Base-by-base conservation (phyloP, 2,888 invertebrate species). In the Apodemia mormo region DNA sequence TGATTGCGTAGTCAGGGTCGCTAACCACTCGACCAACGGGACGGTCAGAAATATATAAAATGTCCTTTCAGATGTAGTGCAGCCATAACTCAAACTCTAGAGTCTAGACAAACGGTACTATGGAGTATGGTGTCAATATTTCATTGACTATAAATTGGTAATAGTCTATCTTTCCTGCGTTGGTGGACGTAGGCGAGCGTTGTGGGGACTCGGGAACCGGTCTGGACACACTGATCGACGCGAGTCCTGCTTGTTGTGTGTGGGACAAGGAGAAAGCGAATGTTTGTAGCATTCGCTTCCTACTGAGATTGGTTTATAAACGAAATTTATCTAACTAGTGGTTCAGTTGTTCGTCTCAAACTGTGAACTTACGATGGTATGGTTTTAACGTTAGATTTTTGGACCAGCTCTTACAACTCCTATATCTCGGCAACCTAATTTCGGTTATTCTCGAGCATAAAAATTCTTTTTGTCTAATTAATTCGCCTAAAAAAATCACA, bases 171-270 rank as follows among this genome's bases (percentile, higher is more conserved):
- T 61, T 30, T 61, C 61, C 33, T 14, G 77, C 74, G 75, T 76
- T 76, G 77, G 74, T 76, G 73, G 74, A 76, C 78, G 84, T 84
- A 77, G 82, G 80, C 77, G 81, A 80, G 78, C 79, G 73, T 30
- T 72, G 73, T 70, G 74, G 76, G 77, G 79, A 75, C 66, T 77
- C 67, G 70, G 72, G 76, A 85, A 86, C 86, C 84, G 85, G 86
- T 85, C 82, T 70, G 64, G 73, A 73, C 66, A 66, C 75, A 66
- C 14, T n/a, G 49, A 71, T 70, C 66, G 30, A 58, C 54, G 68
- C 49, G 54, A 52, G 49, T 74, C 70, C 72, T 65, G 70, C 52
- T 61, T 54, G 37, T 14, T 58, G 58, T 45, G 49, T 54, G 64
- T 65, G 58, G 69, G 56, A 40, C 52, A 69, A 69, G 67, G 66